Evolutionary conservation across 2,797 vertebrate species (phyloP).

Genomic region (Trachops cirrhosus): DNA sequence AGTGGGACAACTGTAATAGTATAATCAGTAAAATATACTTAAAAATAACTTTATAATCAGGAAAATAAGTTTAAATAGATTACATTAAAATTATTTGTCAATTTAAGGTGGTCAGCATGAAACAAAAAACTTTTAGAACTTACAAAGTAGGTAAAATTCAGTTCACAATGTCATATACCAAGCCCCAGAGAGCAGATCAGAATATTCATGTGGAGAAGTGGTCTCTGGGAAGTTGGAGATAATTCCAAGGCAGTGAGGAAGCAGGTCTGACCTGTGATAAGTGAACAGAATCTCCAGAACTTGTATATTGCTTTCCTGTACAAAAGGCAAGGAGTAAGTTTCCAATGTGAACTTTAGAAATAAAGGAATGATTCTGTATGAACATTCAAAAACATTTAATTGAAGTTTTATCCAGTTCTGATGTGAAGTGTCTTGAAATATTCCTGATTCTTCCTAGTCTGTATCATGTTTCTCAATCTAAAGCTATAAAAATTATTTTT

Average conservation of each 20-base stretch:
- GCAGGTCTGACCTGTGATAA: slow-evolving; percentile 91
- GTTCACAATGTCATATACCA: slow-evolving; percentile 83
- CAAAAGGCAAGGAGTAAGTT: background rate
- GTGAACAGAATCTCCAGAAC: slow-evolving; percentile 95
- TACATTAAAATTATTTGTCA: background rate
- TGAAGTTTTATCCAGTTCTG: background rate
- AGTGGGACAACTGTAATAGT: too few relatives aligned
- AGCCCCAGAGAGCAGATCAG: slow-evolving; percentile 91
- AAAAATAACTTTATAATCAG: background rate
- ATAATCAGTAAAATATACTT: too few relatives aligned
- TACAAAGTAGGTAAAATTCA: background rate
- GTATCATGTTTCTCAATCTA: background rate
- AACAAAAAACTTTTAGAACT: background rate
- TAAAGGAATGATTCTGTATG: background rate
- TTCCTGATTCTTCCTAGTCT: background rate
- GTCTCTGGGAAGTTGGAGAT: slow-evolving; percentile 97
- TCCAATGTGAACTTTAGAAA: background rate
- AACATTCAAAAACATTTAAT: background rate
- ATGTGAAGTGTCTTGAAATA: background rate
- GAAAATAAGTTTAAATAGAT: background rate
- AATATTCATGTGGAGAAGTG: slow-evolving; percentile 95
- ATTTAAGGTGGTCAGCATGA: background rate
- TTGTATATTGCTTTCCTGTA: slow-evolving; percentile 92
- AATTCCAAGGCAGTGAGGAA: slow-evolving; percentile 91
- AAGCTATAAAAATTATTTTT: background rate